phyloP scores from a whole-genome alignment of 1,140 invertebrate genomes.

The Bombus sylvicola region DNA sequence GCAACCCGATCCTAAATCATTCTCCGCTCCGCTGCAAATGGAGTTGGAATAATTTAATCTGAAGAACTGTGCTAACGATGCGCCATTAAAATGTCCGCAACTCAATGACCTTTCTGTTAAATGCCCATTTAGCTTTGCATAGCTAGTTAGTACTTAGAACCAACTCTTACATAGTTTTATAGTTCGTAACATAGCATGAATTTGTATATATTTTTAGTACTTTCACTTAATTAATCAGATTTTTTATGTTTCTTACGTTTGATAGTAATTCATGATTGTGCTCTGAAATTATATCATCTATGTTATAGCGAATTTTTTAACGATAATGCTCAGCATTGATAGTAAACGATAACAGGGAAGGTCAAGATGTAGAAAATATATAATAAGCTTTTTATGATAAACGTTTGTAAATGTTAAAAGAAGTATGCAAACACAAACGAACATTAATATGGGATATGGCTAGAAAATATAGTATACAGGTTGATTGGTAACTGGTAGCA shows the following conservation, averaged over 20 bases:
- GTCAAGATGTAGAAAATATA: not conserved
- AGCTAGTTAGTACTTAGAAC: not conserved
- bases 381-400: not conserved
- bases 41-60: constrained; percentile 31
- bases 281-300: not conserved
- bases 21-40: constrained; percentile 33
- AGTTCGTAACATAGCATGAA: not conserved
- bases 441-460: not conserved
- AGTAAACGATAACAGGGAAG: not conserved
- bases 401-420: not conserved
- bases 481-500: too few relatives aligned
- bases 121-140: not conserved
- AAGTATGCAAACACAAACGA: not conserved
- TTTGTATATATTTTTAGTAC: too few relatives aligned
- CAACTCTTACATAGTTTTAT: not conserved
- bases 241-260: not conserved
- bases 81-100: constrained; percentile 36
- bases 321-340: not conserved
- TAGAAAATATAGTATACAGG: too few relatives aligned
- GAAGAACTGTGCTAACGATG: constrained; percentile 1
- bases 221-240: not conserved
- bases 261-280: not conserved
- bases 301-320: not conserved
- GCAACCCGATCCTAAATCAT: constrained; percentile 58
- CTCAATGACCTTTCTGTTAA: not conserved